phyloP scores from a whole-genome alignment of 2,797 vertebrate species.

The Manis javanica region DNA sequence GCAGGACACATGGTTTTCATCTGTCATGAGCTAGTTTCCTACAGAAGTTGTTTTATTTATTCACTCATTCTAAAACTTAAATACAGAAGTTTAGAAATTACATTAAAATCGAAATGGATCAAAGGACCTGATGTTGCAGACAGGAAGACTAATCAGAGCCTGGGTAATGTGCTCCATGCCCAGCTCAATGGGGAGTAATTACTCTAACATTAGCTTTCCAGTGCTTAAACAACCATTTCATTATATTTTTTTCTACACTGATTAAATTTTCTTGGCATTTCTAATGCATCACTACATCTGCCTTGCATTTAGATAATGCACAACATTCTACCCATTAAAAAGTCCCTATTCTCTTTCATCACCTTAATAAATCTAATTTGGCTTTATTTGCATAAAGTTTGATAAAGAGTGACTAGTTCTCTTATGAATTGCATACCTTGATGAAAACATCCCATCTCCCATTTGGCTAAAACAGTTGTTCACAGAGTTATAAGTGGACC shows the following conservation, averaged over 20 bases:
- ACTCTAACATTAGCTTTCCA: slow-evolving; percentile 87
- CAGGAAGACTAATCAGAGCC: slow-evolving; percentile 85
- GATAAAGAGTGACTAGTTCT: slow-evolving; percentile 76
- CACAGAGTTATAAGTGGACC: not conserved
- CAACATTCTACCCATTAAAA: slow-evolving; percentile 84
- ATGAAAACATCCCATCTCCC: slow-evolving; percentile 68
- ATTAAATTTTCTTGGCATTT: slow-evolving; percentile 88
- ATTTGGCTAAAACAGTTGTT: slow-evolving; percentile 67
- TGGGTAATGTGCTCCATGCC: slow-evolving; percentile 80
- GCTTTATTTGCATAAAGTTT: slow-evolving; percentile 82
- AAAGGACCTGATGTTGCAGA: slow-evolving; percentile 82
- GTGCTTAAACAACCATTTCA: slow-evolving; percentile 90
- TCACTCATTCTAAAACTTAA: slow-evolving; percentile 66
- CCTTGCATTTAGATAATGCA: slow-evolving; percentile 86
- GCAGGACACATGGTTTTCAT: not conserved
- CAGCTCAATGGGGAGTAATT: slow-evolving; percentile 87
- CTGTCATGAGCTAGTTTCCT: not conserved
- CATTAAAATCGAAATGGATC: slow-evolving; percentile 80
- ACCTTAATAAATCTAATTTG: slow-evolving; percentile 87
- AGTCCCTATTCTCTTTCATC: slow-evolving; percentile 83
- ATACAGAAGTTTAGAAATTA: slow-evolving; percentile 75
- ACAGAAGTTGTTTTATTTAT: not conserved
- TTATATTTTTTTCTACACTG: slow-evolving; percentile 87
- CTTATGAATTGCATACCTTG: slow-evolving; percentile 74
- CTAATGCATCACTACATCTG: slow-evolving; percentile 89